These are phyloP conservation scores for Caenorhabditis panamensis DNA, from an alignment of 2,888 invertebrate species.

Conservation along the genomic window DNA sequence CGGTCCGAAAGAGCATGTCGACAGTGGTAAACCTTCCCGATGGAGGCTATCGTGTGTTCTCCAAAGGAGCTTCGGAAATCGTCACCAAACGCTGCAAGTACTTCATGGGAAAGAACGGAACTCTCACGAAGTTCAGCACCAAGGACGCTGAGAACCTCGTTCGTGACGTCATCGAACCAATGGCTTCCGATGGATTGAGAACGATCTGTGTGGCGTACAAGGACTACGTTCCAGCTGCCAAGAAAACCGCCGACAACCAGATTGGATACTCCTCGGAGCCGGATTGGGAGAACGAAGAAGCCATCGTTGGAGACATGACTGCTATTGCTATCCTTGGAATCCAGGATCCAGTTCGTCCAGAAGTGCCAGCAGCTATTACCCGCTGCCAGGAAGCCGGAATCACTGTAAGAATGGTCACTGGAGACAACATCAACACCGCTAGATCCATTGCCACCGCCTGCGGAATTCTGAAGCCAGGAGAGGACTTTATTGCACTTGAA, in stretches of 20 bases:
- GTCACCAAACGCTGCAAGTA: slow-evolving; percentile 81
- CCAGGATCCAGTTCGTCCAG: slow-evolving; percentile 95
- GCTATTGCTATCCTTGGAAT: slow-evolving; percentile 84
- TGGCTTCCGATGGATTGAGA: slow-evolving; percentile 82
- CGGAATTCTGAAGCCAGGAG: slow-evolving; percentile 93
- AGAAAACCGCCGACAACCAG: slow-evolving; percentile 84
- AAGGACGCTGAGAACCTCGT: too few species aligned
- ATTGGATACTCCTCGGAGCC: slow-evolving; percentile 72
- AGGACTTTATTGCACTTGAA: slow-evolving; percentile 95
- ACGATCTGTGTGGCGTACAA: slow-evolving; percentile 84
- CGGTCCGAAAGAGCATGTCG: slow-evolving; percentile 84
- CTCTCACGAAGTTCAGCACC: slow-evolving; percentile 65
- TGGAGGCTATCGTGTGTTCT: slow-evolving; percentile 82
- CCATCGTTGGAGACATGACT: slow-evolving; percentile 81
- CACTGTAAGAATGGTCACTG: slow-evolving; percentile 85
- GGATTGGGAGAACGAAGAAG: slow-evolving; percentile 83
- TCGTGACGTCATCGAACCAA: slow-evolving; percentile 67
- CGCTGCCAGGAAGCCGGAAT: slow-evolving; percentile 96
- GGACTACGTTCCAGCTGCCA: slow-evolving; percentile 73
- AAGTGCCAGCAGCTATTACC: slow-evolving; percentile 90
- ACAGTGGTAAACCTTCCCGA: too few species aligned
- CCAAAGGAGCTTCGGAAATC: slow-evolving; percentile 84
- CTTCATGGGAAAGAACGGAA: slow-evolving; percentile 81
- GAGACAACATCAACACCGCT: slow-evolving; percentile 88
- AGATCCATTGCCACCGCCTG: slow-evolving; percentile 97